Evolutionary conservation across 2,888 invertebrate genomes (phyloP), one percentile per base, ranked within the genome.

Genomic region (Smittia aterrima): DNA sequence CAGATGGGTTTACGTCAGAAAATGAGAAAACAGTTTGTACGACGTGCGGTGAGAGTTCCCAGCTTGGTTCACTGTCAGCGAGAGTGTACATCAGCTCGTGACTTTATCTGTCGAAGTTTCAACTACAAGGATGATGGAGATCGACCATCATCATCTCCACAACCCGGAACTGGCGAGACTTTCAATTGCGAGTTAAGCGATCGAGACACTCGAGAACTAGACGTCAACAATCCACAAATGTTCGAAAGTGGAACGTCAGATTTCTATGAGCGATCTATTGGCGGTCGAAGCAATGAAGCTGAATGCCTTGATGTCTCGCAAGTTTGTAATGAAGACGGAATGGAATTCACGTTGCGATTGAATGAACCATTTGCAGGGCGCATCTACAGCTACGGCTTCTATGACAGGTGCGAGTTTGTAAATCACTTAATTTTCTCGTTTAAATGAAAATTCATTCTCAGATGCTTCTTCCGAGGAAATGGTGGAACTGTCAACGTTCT

Each of bases 301-400:
- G 93, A 94, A 77, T 95, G 95, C 79, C 87, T 95, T 78, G 95
- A 95, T 83, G 95, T 95, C 72, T 92, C 92, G 71, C 95, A 95
- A 87, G 90, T 92, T 0, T 95, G 95, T 82, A 94, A 92, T 79
- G 94, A 95, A 84, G 95, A 95, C 80, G 95, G 95, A 0, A 96
- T 96, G 95, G 95, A 95, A 81, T 95, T 96, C 80, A 94, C 93
- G 0, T 85, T 96, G 71, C 86, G 92, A 76, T 92, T 95, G 0
- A 93, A 93, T 0, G 95, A 95, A 85, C 92, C 92, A 9, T 96
- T 95, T 82, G 88, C 91, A 77, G 95, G 95, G 1, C 85, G 95
- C 71, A 95, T 96, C 82, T 96, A 95, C 82, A 93, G 95, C 0
- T 93, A 95, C 79, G 95, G 95, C 1, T 95, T 90, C 82, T 96